A percentile compares a stretch with the other conserved stretches of the same genome.
Evolutionary conservation across 2,797 vertebrate species (phyloP).

Genomic region (Sternarchorhynchus goeldii): DNA sequence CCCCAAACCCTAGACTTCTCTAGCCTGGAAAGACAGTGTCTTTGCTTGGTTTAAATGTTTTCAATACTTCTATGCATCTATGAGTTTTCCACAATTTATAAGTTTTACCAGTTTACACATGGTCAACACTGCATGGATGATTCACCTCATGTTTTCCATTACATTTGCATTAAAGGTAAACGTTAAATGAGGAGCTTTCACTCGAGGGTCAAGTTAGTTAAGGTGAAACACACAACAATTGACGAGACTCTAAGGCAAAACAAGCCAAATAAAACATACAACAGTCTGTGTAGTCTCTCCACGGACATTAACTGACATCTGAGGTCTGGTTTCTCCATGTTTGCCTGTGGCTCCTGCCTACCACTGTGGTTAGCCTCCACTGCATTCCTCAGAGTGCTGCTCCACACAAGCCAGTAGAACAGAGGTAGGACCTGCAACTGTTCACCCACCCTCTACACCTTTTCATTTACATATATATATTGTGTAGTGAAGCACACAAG

Average conservation of each 20-base stretch:
- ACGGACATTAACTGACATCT: constrained; percentile 7
- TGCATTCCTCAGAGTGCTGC: constrained; percentile 35
- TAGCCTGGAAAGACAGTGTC: constrained; percentile 25
- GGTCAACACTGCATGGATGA: background rate
- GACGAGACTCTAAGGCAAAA: background rate
- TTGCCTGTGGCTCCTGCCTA: constrained; percentile 70
- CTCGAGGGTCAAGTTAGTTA: background rate
- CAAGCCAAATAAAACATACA: background rate
- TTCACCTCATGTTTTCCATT: background rate
- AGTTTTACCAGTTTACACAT: background rate
- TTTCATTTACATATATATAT: background rate
- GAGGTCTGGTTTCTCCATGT: constrained; percentile 60
- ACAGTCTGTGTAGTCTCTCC: background rate
- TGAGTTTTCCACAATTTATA: background rate
- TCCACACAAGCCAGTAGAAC: constrained; percentile 18
- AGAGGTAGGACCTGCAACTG: constrained; percentile 27
- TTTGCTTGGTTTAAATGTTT: constrained; percentile 18
- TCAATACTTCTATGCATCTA: background rate
- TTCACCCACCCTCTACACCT: background rate
- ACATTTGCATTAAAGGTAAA: background rate
- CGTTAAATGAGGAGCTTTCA: background rate
- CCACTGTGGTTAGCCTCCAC: constrained; percentile 11
- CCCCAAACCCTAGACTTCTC: background rate
- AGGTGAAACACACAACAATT: background rate
- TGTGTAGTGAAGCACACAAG: no score